Evolutionary conservation across 1,140 invertebrate species (phyloP).

Genomic region (Bombyx mandarina): DNA sequence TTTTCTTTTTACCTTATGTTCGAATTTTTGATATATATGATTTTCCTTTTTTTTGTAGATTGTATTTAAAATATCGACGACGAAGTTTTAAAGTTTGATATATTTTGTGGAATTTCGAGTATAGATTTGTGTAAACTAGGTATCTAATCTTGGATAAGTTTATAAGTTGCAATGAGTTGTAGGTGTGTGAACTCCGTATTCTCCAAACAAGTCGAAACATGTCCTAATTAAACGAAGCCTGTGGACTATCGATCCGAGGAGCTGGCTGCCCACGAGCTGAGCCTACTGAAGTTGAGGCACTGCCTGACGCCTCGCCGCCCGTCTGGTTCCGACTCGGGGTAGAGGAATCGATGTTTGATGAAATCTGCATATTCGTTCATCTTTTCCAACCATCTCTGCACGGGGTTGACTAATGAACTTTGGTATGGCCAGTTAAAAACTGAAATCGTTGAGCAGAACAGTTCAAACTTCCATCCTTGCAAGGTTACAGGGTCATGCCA

Average conservation of each 20-base stretch:
- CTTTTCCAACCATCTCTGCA: conserved; percentile 54
- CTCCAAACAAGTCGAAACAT: no score
- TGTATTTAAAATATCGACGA: no score
- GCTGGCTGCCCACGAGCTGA: conserved; percentile 31
- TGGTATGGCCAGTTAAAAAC: conserved; percentile 52
- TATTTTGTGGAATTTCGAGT: no score
- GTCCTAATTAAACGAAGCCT: no score
- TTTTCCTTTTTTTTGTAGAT: no score
- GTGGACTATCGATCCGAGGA: conserved; percentile 36
- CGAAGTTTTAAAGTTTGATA: no score
- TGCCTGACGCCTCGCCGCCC: conserved; percentile 22
- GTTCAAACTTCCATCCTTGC: conserved; percentile 38
- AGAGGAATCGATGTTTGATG: neutral
- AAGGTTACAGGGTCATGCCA: conserved; percentile 25
- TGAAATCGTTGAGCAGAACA: conserved; percentile 47
- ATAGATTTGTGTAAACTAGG: no score
- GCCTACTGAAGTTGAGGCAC: conserved; percentile 46
- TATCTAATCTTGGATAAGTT: no score
- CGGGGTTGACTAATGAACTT: conserved; percentile 44
- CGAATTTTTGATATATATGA: no score
- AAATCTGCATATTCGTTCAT: conserved; percentile 25
- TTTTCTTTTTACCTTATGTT: no score
- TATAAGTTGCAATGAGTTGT: no score
- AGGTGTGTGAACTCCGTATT: no score
- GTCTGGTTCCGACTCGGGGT: neutral